These are phyloP conservation scores for Dolichallabes microphthalmus DNA, from an alignment of 2,113 vertebrate genomes.

Conservation along the genomic window DNA sequence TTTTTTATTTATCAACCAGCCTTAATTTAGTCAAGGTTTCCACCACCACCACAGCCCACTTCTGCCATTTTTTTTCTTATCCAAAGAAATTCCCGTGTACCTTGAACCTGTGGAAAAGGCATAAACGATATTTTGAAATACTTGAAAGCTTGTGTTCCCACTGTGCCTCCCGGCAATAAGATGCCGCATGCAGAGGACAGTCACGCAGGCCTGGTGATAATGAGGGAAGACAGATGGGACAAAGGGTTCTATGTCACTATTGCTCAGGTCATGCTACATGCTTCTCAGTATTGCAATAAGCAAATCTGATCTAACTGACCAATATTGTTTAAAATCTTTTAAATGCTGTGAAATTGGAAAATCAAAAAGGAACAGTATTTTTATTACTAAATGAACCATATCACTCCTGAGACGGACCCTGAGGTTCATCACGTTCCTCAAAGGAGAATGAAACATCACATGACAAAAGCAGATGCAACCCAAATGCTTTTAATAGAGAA, in stretches of 20 bases:
- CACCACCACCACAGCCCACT: not conserved
- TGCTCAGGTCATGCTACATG: conserved; percentile 38
- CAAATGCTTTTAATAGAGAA: conserved; percentile 54
- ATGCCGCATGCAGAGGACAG: conserved; percentile 27
- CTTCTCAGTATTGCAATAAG: conserved; percentile 13
- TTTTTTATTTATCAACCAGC: not conserved
- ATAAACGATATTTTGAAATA: conserved; percentile 35
- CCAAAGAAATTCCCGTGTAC: not conserved
- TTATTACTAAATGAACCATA: conserved; percentile 3
- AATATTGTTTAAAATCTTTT: not conserved
- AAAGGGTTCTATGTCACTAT: conserved; percentile 43
- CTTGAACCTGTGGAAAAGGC: conserved; percentile 10
- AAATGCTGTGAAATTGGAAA: not conserved
- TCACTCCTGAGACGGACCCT: conserved; percentile 10
- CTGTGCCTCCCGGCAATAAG: conserved; percentile 24
- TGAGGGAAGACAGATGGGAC: conserved; percentile 47
- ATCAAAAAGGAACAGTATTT: not conserved
- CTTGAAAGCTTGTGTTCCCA: conserved; percentile 25
- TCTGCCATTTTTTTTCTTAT: not conserved
- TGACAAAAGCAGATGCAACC: conserved; percentile 53
- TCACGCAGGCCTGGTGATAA: conserved; percentile 43
- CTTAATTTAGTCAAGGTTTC: not conserved
- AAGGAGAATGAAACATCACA: conserved; percentile 40
- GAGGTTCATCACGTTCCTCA: conserved; percentile 25
- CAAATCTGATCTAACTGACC: conserved; percentile 9